Evolutionary conservation across 2,113 vertebrate genomes (phyloP).

Genomic region (Antidorcas marsupialis): DNA sequence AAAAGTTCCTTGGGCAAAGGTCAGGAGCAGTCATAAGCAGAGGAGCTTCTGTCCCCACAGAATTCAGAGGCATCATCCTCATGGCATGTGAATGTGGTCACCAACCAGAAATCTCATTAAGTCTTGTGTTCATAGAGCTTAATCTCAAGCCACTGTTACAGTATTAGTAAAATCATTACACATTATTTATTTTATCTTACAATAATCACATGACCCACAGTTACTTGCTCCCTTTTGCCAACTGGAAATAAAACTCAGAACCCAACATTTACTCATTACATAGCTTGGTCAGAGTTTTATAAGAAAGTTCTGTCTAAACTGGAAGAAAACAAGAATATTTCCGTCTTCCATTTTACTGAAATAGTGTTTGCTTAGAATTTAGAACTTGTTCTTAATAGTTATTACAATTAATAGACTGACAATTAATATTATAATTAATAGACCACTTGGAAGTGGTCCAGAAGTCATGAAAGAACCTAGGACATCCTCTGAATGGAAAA

Average conservation of each 20-base stretch:
- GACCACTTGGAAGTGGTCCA: background rate
- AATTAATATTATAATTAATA: background rate
- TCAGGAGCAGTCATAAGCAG: background rate
- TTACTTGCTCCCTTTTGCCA: background rate
- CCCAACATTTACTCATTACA: background rate
- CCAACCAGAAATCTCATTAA: background rate
- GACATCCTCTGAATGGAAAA: background rate
- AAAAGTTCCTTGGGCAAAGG: background rate
- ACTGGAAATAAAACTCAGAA: background rate
- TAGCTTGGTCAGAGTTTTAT: background rate
- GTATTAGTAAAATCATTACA: background rate
- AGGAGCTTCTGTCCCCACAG: background rate
- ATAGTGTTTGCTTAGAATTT: background rate
- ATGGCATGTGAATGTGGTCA: no score
- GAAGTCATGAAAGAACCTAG: background rate
- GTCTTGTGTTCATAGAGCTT: background rate
- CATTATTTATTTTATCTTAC: background rate
- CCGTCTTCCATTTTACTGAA: background rate
- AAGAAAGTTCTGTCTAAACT: background rate
- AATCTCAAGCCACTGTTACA: accelerated
- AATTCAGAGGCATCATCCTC: background rate
- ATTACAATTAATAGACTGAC: background rate
- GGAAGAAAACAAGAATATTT: background rate
- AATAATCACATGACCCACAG: background rate
- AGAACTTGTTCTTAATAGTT: background rate